Evolutionary conservation across 2,888 invertebrate species (phyloP).

Genomic region (Cataglyphis livida): DNA sequence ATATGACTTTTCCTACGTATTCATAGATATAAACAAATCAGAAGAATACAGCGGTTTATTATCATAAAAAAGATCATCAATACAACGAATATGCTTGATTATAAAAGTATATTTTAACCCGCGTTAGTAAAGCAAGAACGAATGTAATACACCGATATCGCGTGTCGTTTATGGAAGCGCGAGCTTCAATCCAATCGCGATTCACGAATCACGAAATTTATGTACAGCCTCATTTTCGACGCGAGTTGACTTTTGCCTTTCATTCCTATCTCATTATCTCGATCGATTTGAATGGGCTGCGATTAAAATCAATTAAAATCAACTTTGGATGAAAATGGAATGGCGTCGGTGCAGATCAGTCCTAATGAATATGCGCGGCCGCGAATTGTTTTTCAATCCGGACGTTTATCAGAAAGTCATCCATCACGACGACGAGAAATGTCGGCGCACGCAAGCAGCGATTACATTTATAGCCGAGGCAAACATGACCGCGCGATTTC

Average conservation of each 20-base stretch:
- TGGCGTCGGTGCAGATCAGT: background rate
- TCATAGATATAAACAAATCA: background rate
- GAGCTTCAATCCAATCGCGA: background rate
- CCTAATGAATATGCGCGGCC: conserved; percentile 27
- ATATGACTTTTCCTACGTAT: background rate
- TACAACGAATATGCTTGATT: background rate
- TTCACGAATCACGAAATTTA: background rate
- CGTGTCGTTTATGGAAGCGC: background rate
- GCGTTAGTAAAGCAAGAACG: background rate
- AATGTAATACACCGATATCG: background rate
- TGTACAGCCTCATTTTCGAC: background rate
- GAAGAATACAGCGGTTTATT: background rate
- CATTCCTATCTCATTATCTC: conserved; percentile 5
- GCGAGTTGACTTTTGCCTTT: background rate
- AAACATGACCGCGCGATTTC: conserved; percentile 11
- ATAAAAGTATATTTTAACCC: background rate
- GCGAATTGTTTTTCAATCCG: conserved; percentile 30
- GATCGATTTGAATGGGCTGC: background rate
- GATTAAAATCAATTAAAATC: conserved; percentile 42
- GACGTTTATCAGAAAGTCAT: conserved; percentile 36
- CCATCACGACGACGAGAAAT: conserved; percentile 12
- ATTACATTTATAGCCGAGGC: conserved; percentile 23
- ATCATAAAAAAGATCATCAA: background rate
- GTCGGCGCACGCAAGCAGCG: conserved; percentile 3
- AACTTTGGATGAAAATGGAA: background rate